Evolutionary conservation across 2,113 vertebrate genomes (phyloP).

Genomic region (Rhinoptilus africanus): DNA sequence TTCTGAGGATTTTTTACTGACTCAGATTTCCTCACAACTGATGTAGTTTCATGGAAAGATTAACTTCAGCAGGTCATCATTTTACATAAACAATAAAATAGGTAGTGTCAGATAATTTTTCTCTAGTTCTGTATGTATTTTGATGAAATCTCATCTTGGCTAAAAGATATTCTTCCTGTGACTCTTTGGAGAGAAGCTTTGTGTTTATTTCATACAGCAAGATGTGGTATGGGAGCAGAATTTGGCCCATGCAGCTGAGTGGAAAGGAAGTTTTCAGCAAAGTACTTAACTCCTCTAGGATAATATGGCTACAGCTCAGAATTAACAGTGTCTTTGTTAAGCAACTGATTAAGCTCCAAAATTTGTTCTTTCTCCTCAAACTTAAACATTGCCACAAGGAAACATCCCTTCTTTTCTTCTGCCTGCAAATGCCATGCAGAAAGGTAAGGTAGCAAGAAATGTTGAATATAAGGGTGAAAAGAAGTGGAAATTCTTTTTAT

Average conservation of each 20-base stretch:
- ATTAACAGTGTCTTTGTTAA: background rate
- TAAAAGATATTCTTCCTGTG: background rate
- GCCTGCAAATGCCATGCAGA: background rate
- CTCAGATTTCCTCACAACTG: background rate
- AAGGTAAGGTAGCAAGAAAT: background rate
- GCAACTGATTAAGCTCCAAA: background rate
- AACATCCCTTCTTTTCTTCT: background rate
- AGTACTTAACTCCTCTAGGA: background rate
- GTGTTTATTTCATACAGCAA: background rate
- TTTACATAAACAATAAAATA: background rate
- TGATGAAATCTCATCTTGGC: background rate
- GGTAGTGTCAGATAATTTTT: background rate
- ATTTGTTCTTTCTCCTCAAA: background rate
- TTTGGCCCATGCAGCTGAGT: background rate
- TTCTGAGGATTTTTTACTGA: background rate
- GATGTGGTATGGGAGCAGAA: background rate
- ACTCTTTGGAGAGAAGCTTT: background rate
- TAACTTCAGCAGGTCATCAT: background rate
- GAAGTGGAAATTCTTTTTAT: background rate
- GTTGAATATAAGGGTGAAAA: background rate
- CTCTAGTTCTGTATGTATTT: background rate
- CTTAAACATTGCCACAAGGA: background rate
- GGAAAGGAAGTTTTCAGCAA: background rate
- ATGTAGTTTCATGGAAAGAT: background rate
- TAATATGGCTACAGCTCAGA: background rate